These are phyloP conservation scores for Trissonchulus latispiculum DNA, from an alignment of 2,888 invertebrate species.

Conservation along the genomic window DNA sequence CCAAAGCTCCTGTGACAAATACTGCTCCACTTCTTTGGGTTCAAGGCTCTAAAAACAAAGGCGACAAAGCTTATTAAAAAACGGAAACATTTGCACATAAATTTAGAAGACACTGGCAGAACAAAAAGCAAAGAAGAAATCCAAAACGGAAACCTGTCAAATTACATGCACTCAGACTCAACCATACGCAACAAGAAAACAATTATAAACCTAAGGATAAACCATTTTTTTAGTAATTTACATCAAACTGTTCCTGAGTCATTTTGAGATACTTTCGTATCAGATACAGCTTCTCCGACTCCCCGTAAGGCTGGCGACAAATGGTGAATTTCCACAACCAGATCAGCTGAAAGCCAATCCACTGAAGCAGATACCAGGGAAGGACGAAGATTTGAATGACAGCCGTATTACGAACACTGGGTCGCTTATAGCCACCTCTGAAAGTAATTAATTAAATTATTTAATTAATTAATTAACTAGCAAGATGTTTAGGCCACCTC, in stretches of 20 bases:
- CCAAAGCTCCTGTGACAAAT: slow-evolving; percentile 67
- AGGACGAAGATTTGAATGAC: slow-evolving; percentile 71
- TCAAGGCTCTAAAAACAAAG: slow-evolving; percentile 51
- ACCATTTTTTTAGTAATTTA: no score
- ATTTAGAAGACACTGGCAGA: no score
- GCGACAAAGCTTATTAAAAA: background rate
- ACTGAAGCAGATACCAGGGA: slow-evolving; percentile 63
- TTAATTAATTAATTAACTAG: no score
- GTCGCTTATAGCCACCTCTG: slow-evolving; percentile 78
- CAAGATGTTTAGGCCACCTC: no score
- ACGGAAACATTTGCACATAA: background rate
- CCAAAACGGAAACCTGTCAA: no score
- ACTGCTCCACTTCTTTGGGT: slow-evolving; percentile 63
- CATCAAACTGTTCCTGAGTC: slow-evolving; percentile 51
- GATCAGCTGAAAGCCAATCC: slow-evolving; percentile 61
- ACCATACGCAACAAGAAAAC: no score
- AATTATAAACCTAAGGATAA: no score
- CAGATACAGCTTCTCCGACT: slow-evolving; percentile 70
- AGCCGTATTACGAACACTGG: slow-evolving; percentile 62
- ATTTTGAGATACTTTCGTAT: slow-evolving; percentile 64
- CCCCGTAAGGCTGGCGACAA: slow-evolving; percentile 62
- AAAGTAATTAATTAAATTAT: no score
- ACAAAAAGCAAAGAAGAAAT: no score
- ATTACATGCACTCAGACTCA: no score
- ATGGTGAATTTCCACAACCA: slow-evolving; percentile 75